Percentiles rank a stretch among this genome's conserved stretches.
Evolutionary conservation across 2,797 vertebrate species (phyloP).

Genomic region (Anolis apletophallus): DNA sequence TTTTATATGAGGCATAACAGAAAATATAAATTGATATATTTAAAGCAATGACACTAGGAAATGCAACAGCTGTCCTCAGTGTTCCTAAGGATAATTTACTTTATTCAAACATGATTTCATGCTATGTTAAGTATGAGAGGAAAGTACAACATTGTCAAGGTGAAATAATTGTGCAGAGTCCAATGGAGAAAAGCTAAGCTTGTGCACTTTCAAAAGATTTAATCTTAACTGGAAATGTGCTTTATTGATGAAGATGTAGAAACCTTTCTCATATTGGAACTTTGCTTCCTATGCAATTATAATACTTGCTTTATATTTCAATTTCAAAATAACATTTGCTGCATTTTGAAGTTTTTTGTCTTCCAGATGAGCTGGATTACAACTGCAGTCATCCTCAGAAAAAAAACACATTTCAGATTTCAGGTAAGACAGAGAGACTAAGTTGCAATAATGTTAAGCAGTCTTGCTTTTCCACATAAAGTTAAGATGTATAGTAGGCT

Average conservation of each 20-base stretch:
- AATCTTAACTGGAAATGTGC: conserved; percentile 29
- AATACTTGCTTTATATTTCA: conserved; percentile 9
- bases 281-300: conserved; percentile 6
- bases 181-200: conserved; percentile 21
- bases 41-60: conserved; percentile 50
- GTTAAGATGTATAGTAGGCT: neutral
- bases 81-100: conserved; percentile 65
- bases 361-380: too few species aligned
- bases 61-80: conserved; percentile 48
- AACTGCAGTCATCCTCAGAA: neutral
- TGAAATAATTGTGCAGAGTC: conserved; percentile 45
- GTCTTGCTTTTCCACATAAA: neutral
- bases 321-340: neutral
- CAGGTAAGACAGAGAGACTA: neutral
- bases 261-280: conserved; percentile 17
- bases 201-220: conserved; percentile 33
- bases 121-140: conserved; percentile 63
- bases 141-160: conserved; percentile 56
- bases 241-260: neutral
- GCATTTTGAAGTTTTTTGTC: neutral
- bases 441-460: neutral
- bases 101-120: conserved; percentile 63
- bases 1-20: conserved; percentile 24
- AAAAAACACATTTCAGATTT: neutral
- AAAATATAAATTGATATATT: conserved; percentile 49